Base-by-base conservation (phyloP, 2,888 invertebrate genomes). In the Torymus auratus region DNA sequence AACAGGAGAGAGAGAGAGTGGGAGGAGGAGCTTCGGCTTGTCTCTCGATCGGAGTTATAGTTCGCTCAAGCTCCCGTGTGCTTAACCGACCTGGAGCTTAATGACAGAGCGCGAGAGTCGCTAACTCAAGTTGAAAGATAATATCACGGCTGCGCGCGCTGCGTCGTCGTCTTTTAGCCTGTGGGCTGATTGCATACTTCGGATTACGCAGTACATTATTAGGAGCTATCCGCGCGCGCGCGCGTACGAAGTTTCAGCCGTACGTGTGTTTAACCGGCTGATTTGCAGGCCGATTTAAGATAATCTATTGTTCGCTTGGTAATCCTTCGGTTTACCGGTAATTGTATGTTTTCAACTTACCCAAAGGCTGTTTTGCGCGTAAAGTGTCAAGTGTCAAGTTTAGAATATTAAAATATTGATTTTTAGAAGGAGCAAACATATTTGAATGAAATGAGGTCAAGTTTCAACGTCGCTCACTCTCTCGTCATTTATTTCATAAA, bases 101-200 rank as follows among this genome's bases (percentile, higher is more conserved):
- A 72, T 72, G 71, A 62, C 55, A 67, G 60, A 58, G 52, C 52
- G 5, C 78, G 60, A 53, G 56, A 71, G 23, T 71, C 23, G 64
- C 64, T 58, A 71, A 78, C 78, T 67, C 67, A 41, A 55, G 28
- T 70, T 20, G 65, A 64, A 70, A 77, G 62, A 78, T 60, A 60
- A 67, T 67, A 72, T 78, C 56, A 17, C 68, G 4, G 28, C 13
- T 11, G 41, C 41, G 41, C 41, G 41, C 20, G 20, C 2, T 20
- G 20, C 41, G 41, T 10, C 7, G 7, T n/a, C n/a, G n/a, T 15
- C 28, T 62, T 53, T 70, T 56, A 20, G 13, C 28, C 14, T 11
- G 3, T 41, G 41, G 28, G 41, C 17, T 55, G 68, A 70, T 69
- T 70, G 52, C 23, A 50, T 50, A 55, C 28, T 56, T 64, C 64